Conservation (phyloP, 2,113 vertebrate genomes). For the Erinaceus europaeus region DNA sequence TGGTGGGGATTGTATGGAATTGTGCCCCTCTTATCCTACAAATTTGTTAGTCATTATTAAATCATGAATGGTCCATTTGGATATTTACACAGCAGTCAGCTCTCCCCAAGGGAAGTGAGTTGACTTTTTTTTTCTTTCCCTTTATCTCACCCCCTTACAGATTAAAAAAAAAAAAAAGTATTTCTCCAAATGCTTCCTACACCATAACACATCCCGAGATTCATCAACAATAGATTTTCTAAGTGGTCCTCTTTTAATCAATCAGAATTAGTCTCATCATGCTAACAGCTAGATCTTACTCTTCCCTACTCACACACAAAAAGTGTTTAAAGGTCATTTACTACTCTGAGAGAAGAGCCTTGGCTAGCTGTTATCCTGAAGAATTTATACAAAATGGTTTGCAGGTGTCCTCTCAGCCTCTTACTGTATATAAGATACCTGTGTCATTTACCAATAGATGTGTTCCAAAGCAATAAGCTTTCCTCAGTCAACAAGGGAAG, state of each 20-base stretch:
- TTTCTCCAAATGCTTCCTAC: background rate
- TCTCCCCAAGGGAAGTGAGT: background rate
- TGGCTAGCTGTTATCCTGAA: background rate
- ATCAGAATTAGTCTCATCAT: background rate
- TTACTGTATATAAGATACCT: background rate
- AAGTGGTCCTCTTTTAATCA: background rate
- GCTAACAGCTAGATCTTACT: background rate
- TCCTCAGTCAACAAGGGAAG: background rate
- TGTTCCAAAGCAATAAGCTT: constrained; percentile 10
- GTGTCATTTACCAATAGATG: background rate
- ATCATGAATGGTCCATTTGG: background rate
- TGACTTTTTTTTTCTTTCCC: background rate
- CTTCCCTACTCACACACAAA: background rate
- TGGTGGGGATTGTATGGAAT: too few species aligned
- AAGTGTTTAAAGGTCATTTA: background rate
- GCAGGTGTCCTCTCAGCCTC: background rate
- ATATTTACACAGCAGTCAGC: background rate
- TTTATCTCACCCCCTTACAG: background rate
- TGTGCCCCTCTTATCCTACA: too few species aligned
- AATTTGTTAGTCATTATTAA: too few species aligned
- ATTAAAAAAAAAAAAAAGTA: background rate
- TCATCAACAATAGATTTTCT: background rate
- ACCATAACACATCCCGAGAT: background rate
- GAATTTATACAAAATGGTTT: background rate
- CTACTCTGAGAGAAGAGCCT: background rate